These are phyloP conservation scores for Lycodopsis pacificus DNA, from an alignment of 2,797 vertebrate genomes.

Conservation along the genomic window DNA sequence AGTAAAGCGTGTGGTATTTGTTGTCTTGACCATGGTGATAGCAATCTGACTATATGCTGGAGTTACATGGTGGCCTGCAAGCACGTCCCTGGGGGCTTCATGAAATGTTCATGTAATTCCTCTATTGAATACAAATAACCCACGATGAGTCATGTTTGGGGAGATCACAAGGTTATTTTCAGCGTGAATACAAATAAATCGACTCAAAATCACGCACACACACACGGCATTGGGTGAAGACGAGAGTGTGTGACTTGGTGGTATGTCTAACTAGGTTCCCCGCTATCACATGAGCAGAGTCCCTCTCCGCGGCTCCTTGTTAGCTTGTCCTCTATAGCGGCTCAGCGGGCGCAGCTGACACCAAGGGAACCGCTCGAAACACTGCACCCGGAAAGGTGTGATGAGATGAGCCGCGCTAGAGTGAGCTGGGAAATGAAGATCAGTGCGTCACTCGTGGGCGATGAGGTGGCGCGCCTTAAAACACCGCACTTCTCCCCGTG, in stretches of 20 bases:
- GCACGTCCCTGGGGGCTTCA: background rate
- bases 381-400: conserved; percentile 76
- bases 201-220: background rate
- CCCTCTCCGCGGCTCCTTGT: conserved; percentile 76
- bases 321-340: conserved; percentile 77
- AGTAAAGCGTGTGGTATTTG: background rate
- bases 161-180: background rate
- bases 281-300: conserved; percentile 43
- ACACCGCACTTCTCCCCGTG: conserved; percentile 53
- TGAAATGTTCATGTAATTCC: background rate
- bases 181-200: background rate
- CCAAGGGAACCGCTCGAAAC: conserved; percentile 58
- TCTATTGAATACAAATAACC: background rate
- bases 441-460: conserved; percentile 68
- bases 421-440: conserved; percentile 84
- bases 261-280: conserved; percentile 38
- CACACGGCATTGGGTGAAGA: background rate
- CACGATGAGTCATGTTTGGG: background rate
- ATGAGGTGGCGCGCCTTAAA: conserved; percentile 69
- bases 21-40: background rate
- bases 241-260: conserved; percentile 8
- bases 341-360: conserved; percentile 53
- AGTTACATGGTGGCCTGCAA: conserved; percentile 6
- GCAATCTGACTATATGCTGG: background rate
- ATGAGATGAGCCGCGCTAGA: conserved; percentile 82